A percentile compares a stretch with the other conserved stretches of the same genome.
Conservation (phyloP, 2,888 invertebrate genomes). For the Luffia ferchaultella region DNA sequence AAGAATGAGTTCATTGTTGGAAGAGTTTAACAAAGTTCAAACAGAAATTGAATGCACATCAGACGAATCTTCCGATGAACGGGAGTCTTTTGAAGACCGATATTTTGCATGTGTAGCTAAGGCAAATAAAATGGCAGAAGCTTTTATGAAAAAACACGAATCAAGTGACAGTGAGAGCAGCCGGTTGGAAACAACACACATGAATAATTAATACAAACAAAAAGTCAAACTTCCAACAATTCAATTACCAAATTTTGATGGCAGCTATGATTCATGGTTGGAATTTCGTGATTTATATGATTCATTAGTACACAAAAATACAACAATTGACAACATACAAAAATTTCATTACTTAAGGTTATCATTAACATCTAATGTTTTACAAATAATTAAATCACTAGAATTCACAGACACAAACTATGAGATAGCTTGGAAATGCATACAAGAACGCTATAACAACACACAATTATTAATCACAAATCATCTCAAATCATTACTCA, state of each 20-base stretch:
- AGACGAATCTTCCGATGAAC: neutral
- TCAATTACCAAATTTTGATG: neutral
- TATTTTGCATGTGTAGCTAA: neutral
- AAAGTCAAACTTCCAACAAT: neutral
- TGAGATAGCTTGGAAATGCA: no score
- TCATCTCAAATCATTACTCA: neutral
- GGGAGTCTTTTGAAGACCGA: neutral
- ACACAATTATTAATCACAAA: neutral
- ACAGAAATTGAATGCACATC: neutral
- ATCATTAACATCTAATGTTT: neutral
- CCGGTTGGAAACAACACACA: neutral
- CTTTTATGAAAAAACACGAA: neutral
- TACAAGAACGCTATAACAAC: no score
- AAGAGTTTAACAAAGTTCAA: neutral
- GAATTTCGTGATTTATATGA: neutral
- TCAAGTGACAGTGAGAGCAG: neutral
- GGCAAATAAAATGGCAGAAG: neutral
- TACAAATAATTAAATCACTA: neutral
- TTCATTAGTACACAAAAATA: neutral
- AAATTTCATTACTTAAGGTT: neutral
- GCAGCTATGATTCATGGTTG: neutral
- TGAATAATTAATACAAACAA: neutral
- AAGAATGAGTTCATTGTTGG: neutral
- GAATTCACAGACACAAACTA: neutral
- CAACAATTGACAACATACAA: neutral